phyloP scores from a whole-genome alignment of 2,888 invertebrate species.

The Perdita meconis region DNA sequence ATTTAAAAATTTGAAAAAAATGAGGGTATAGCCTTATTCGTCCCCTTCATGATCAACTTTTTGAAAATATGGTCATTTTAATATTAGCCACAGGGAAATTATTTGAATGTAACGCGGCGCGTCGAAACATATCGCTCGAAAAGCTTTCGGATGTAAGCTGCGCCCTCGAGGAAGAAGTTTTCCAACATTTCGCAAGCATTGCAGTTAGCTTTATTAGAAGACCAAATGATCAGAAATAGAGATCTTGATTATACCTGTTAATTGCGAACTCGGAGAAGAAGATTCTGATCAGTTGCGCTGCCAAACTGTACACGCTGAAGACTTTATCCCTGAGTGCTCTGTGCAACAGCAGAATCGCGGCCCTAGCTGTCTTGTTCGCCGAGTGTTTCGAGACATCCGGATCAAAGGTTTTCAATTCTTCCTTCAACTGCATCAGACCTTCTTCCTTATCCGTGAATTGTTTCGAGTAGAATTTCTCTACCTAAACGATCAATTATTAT shows the following conservation, averaged over 20 bases:
- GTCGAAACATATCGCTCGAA: no score
- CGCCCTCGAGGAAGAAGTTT: no score
- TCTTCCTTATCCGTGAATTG: conserved; percentile 96
- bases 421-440: conserved; percentile 90
- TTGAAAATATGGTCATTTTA: no score
- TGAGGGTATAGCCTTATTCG: no score
- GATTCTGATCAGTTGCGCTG: conserved; percentile 92
- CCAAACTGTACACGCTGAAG: conserved; percentile 93
- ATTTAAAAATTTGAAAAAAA: no score
- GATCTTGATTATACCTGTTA: conserved; percentile 86
- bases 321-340: conserved; percentile 94
- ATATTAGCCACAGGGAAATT: no score
- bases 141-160: no score
- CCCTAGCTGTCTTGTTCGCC: conserved; percentile 93
- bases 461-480: conserved; percentile 95
- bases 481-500: conserved; percentile 84
- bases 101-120: no score
- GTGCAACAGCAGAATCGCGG: conserved; percentile 91
- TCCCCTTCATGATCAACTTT: no score
- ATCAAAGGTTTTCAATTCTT: conserved; percentile 85
- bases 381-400: conserved; percentile 84
- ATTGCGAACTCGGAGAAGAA: conserved; percentile 94
- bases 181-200: no score
- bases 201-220: no score
- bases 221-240: no score